Base-by-base conservation (phyloP, 2,797 vertebrate species). In the Pelobates cultripes region DNA sequence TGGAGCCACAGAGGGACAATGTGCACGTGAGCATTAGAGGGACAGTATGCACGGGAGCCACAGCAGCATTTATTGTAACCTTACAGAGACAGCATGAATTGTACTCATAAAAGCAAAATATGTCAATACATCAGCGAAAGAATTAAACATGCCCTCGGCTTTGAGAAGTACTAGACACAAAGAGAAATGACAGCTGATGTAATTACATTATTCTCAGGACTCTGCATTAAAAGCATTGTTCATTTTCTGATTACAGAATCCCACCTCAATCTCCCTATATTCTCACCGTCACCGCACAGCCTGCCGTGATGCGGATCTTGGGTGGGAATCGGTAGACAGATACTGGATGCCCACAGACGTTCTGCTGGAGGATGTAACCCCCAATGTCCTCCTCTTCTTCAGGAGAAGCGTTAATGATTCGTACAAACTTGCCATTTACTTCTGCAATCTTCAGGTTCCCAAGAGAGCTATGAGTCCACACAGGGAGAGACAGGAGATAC, bases 391-490 rank as follows among this genome's bases (percentile, higher is more conserved):
- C 74, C 76, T 91, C 90, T 88, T 85, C 86, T 75, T 89, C 77
- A 9, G 0, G 41, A 3, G 83, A 90, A 78, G 17, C 71, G 72
- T 91, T 92, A 51, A 74, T 0, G 7, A 90, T 85, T 76, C 86
- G 91, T 86, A 90, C 82, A 60, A 89, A 93, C 70, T 80, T 64
- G 68, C 40, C 3, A 61, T 90, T 83, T 67, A 91, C 87, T 45
- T 91, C 90, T 17, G 51, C 68, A 82, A 91, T 90, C 88, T 88
- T 85, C 57, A 87, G 63, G 51, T 90, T 86, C 82, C 88, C 87
- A 76, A 83, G 28, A 81, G 87, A 82, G 82, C 88, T 92, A 73
- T 69, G 13, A 13, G 1, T 4, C 28, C 28, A 28, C 28, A 28
- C 28, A 28, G 28, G 28, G 13, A 57, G 9, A 57, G 9, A 64